phyloP scores from a whole-genome alignment of 2,113 vertebrate species.

The Sapajus apella region DNA sequence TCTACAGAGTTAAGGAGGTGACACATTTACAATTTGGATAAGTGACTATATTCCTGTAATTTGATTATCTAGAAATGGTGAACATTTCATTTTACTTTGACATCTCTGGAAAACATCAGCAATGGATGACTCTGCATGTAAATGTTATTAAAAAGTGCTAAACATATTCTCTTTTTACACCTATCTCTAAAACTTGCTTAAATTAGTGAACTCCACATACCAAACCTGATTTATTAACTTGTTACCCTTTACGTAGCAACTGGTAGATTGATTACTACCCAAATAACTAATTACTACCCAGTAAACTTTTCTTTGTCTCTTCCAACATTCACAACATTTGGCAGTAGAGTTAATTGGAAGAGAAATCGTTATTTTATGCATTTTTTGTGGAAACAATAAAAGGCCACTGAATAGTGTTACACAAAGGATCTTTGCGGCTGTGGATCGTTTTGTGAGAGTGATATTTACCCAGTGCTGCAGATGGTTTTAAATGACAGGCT shows the following conservation, averaged over 20 bases:
- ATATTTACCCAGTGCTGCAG: slow-evolving; percentile 69
- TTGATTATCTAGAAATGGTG: background rate
- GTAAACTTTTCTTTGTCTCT: background rate
- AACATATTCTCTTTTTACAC: background rate
- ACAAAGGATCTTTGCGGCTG: slow-evolving; percentile 46
- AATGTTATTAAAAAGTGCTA: background rate
- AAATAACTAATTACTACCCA: background rate
- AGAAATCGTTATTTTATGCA: background rate
- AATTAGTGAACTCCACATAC: background rate
- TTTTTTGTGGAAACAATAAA: slow-evolving; percentile 5
- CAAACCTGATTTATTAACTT: background rate
- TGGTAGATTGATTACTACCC: background rate
- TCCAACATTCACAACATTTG: background rate
- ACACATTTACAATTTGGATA: background rate
- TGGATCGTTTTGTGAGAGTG: slow-evolving; percentile 59
- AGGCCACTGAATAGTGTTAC: slow-evolving; percentile 19
- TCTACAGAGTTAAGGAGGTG: too few species aligned
- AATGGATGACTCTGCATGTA: background rate
- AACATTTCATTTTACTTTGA: too few species aligned
- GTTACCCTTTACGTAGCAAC: background rate
- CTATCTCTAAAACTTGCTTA: background rate
- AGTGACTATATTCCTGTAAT: too few species aligned
- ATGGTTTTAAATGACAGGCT: slow-evolving; percentile 79
- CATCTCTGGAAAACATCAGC: background rate
- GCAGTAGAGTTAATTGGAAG: background rate